Percentiles rank a stretch among this genome's conserved stretches.
Evolutionary conservation across 2,888 invertebrate genomes (phyloP).

Genomic region (Calameuta pallipes): DNA sequence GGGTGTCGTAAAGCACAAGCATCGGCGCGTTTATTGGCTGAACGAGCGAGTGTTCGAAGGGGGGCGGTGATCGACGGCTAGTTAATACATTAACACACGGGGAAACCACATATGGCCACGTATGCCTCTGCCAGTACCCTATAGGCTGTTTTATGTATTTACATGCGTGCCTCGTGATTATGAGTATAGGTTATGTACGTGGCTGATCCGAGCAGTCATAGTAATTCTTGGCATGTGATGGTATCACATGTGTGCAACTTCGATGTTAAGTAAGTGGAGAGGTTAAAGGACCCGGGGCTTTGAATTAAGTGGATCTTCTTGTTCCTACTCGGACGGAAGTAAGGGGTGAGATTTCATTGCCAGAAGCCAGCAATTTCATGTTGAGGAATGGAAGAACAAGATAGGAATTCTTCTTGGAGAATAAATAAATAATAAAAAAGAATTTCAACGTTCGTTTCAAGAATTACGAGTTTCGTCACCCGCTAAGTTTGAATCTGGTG

Average conservation of each 20-base stretch:
- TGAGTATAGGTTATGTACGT: not conserved
- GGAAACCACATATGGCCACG: not conserved
- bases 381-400: not conserved
- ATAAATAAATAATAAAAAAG: not conserved
- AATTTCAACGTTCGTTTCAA: not conserved
- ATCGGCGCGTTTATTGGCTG: slow-evolving; percentile 25
- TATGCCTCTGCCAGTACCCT: not conserved
- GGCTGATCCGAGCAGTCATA: not conserved
- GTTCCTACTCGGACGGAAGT: not conserved
- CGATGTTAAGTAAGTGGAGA: not conserved
- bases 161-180: not conserved
- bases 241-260: not conserved
- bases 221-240: not conserved
- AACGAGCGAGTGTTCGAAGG: slow-evolving; percentile 9
- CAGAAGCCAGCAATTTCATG: slow-evolving; percentile 3
- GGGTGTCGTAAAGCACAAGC: slow-evolving; percentile 12
- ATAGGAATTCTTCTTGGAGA: not conserved
- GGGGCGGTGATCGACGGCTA: slow-evolving; percentile 34
- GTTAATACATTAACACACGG: slow-evolving; percentile 11
- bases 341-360: not conserved
- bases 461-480: not conserved
- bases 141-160: not conserved
- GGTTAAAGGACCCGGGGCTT: not conserved
- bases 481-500: not conserved
- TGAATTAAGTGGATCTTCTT: slow-evolving; percentile 1